A percentile compares a stretch with the other conserved stretches of the same genome.
phyloP scores from a whole-genome alignment of 2,113 vertebrate genomes.

The Leptodactylus fuscus region DNA sequence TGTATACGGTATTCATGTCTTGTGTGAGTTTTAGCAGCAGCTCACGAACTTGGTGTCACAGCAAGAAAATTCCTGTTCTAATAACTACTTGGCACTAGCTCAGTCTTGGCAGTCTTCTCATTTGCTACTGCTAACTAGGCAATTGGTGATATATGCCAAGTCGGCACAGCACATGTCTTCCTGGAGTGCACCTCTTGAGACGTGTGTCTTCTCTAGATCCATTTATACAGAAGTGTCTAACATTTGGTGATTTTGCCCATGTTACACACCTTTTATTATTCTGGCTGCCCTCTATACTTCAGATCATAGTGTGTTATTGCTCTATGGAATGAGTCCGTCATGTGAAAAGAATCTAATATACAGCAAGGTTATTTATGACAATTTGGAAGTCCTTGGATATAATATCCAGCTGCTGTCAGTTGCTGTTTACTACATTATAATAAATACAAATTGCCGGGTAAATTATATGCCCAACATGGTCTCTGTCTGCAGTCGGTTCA shows the following conservation, averaged over 20 bases:
- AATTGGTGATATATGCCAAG: slow-evolving; percentile 30
- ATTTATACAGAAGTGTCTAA: background rate
- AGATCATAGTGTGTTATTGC: background rate
- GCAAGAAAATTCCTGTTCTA: slow-evolving; percentile 32
- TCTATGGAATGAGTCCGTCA: background rate
- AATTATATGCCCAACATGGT: too few species aligned
- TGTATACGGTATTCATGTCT: background rate
- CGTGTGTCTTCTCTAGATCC: background rate
- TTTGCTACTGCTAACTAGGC: slow-evolving; percentile 40
- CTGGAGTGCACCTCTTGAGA: background rate
- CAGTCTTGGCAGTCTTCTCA: slow-evolving; percentile 6
- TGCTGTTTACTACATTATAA: background rate
- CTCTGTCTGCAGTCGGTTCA: too few species aligned
- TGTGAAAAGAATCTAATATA: background rate
- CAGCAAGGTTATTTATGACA: background rate
- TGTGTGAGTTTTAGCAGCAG: background rate
- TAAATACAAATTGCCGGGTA: background rate
- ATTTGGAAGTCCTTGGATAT: background rate
- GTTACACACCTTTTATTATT: too few species aligned
- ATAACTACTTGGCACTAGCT: slow-evolving; percentile 42
- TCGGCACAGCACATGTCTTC: background rate
- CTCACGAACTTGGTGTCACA: background rate
- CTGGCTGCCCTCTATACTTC: background rate
- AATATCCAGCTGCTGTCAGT: background rate
- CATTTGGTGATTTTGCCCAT: background rate